These are phyloP conservation scores for Bugulina stolonifera DNA, from an alignment of 2,888 invertebrate genomes.

Conservation along the genomic window DNA sequence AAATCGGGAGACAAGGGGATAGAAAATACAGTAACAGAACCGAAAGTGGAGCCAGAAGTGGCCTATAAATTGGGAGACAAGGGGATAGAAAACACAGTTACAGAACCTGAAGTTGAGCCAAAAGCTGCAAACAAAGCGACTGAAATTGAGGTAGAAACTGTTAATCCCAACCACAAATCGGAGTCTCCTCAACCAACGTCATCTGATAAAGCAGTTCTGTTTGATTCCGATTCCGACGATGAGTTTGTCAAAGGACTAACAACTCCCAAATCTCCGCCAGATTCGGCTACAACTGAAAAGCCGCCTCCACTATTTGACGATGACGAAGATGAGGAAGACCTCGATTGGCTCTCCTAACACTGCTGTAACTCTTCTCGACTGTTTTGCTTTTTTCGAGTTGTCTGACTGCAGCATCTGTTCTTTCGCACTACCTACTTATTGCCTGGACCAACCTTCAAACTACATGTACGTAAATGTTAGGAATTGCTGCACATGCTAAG, in stretches of 20 bases:
- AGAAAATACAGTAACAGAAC: background rate
- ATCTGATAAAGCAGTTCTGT: background rate
- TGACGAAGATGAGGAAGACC: constrained; percentile 14
- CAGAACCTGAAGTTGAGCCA: constrained; percentile 4
- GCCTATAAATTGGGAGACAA: constrained; percentile 3
- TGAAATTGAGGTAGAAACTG: background rate
- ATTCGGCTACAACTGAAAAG: background rate
- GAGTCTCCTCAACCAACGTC: background rate
- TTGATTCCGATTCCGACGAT: constrained; percentile 14
- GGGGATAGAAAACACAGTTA: constrained; percentile 2
- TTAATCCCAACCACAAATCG: background rate
- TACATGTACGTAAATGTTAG: too few species aligned
- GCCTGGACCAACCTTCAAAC: too few species aligned
- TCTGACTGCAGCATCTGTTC: too few species aligned
- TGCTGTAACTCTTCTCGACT: too few species aligned
- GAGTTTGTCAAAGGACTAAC: constrained; percentile 14
- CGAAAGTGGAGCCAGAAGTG: background rate
- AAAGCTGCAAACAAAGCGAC: background rate
- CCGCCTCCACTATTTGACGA: constrained; percentile 4
- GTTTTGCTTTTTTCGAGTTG: too few species aligned
- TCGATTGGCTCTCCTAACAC: constrained; percentile 9
- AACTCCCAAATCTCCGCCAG: background rate
- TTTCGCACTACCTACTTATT: too few species aligned
- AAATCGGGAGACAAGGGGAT: background rate
- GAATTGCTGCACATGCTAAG: too few species aligned